Base-by-base conservation (phyloP, 1,140 invertebrate genomes). In the Drosophila orosa region DNA sequence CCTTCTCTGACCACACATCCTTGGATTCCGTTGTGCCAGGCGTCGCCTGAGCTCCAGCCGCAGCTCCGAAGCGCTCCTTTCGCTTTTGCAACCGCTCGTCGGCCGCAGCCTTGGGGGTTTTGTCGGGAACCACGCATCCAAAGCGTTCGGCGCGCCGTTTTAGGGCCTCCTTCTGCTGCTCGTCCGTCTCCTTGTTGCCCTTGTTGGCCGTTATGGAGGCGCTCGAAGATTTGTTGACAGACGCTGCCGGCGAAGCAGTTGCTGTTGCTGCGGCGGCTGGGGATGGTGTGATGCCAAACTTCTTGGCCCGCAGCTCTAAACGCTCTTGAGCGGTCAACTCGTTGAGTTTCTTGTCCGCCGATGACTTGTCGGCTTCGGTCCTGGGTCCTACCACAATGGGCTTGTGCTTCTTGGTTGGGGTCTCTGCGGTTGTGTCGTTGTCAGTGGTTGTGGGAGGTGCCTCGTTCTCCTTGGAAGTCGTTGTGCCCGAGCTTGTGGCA, bases 71-170 rank as follows among this genome's bases (percentile, higher is more conserved):
- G 78, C 95, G 93, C 39, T 93, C 95, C 91, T 95, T 95, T 31
- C 95, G 93, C 89, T 95, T 96, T 48, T 95, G 94, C 86, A 96
- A 92, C 84, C 93, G 94, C 65, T 95, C 95, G 74, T 95, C 93
- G 17, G 94, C 92, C 84, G 95, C 94, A 66, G 95, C 92, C 82
- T 95, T 95, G 39, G 94, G 93, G 92, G 95, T 94, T 27, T 94
- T 92, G 42, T 93, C 94, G 2, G 95, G 95, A n/a, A 95, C 94
- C 12, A 94, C 95, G 17, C 93, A 93, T 5, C 96, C 96, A 93
- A 97, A 97, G 73, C 96, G 93, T 92, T 96, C 95, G 27, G 95
- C 95, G 60, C 96, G 93, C 77, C 96, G 95, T 80, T 96, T 96
- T 3, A 97, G 84, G 27, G 95, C 93, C 42, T 96, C 95, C 45